Conservation (phyloP, 2,797 vertebrate genomes). For the Girardinus metallicus region DNA sequence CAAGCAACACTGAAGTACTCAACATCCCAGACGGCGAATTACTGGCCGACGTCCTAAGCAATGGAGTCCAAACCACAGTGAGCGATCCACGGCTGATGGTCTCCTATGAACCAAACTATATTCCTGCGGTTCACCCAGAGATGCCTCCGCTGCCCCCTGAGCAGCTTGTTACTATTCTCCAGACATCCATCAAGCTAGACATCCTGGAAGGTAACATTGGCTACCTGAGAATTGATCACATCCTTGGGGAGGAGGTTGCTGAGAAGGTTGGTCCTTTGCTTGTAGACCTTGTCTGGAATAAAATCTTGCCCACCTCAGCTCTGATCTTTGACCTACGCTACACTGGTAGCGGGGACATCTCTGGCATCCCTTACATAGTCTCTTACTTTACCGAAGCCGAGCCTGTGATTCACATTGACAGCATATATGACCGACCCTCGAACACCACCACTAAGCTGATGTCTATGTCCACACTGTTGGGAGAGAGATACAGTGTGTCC, state of each 20-base stretch:
- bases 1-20: conserved; percentile 87
- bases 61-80: conserved; percentile 86
- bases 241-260: conserved; percentile 87
- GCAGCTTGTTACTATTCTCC: conserved; percentile 84
- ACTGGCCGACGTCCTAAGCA: conserved; percentile 85
- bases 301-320: conserved; percentile 87
- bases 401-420: conserved; percentile 88
- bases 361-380: conserved; percentile 90
- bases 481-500: conserved; percentile 81
- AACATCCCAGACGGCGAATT: conserved; percentile 86
- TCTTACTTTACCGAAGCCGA: conserved; percentile 88
- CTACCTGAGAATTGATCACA: conserved; percentile 91
- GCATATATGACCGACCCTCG: conserved; percentile 88
- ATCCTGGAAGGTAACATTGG: conserved; percentile 89
- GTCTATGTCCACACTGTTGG: conserved; percentile 85
- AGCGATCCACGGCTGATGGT: conserved; percentile 86
- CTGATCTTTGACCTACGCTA: conserved; percentile 92
- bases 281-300: conserved; percentile 88
- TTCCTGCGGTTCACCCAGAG: conserved; percentile 54
- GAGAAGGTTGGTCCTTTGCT: conserved; percentile 87
- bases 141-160: conserved; percentile 79
- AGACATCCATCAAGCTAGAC: conserved; percentile 84
- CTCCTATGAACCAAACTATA: conserved; percentile 87
- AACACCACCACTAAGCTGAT: conserved; percentile 88
- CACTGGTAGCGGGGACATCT: conserved; percentile 85